Conservation (phyloP, 2,113 vertebrate species). For the Lophochroa leadbeateri region DNA sequence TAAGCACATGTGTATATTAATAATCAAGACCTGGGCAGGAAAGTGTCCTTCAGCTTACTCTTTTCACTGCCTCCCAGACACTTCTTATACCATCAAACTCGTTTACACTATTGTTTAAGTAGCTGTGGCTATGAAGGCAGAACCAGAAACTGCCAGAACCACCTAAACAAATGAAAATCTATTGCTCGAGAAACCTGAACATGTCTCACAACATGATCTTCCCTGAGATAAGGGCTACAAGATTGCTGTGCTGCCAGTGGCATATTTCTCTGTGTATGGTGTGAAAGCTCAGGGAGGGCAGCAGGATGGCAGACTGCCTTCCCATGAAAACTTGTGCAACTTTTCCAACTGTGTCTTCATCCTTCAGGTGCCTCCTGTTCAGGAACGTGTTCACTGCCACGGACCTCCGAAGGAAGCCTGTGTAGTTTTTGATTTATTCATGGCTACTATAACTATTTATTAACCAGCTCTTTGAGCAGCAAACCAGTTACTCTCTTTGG, state of each 20-base stretch:
- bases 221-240: neutral
- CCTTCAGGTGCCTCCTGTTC: neutral
- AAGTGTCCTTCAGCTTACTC: neutral
- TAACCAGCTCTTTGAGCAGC: neutral
- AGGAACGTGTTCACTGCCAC: neutral
- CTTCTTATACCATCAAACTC: neutral
- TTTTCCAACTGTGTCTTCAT: neutral
- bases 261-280: rapidly evolving
- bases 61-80: neutral
- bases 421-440: neutral
- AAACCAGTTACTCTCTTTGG: neutral
- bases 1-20: neutral
- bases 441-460: neutral
- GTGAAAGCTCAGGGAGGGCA: neutral
- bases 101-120: neutral
- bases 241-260: neutral
- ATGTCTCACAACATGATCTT: neutral
- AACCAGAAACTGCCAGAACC: neutral
- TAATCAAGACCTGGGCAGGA: neutral
- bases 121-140: neutral
- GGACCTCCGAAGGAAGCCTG: neutral
- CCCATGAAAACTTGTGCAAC: neutral
- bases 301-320: neutral
- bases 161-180: neutral
- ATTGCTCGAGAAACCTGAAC: neutral